Conservation (phyloP, 2,888 invertebrate species). For the Folsomia manolachei region DNA sequence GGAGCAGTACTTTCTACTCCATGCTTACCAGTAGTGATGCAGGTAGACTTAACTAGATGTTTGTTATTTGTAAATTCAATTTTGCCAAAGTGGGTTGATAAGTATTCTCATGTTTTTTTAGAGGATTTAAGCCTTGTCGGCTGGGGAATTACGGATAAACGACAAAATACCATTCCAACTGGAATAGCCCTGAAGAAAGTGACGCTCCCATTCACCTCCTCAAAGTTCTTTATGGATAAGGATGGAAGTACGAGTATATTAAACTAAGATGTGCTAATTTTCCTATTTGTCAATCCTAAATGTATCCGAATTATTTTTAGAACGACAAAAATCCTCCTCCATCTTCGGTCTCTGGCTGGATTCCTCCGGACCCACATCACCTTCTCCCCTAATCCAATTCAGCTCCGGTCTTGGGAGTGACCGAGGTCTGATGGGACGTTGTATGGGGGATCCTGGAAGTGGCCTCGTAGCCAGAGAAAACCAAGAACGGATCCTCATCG, state of each 20-base stretch:
- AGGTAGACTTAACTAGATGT: neutral
- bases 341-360: neutral
- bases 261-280: neutral
- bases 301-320: too few species aligned
- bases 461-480: neutral
- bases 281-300: neutral
- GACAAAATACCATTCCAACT: constrained; percentile 14
- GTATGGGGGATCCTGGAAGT: constrained; percentile 11
- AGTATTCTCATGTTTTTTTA: neutral
- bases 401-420: constrained; percentile 9
- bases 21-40: neutral
- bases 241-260: neutral
- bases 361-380: neutral
- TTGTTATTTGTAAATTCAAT: neutral
- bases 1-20: neutral
- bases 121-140: neutral
- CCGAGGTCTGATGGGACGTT: constrained; percentile 12
- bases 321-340: neutral
- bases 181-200: constrained; percentile 2
- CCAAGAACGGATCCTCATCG: neutral
- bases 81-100: too few species aligned
- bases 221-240: neutral
- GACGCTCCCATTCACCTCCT: neutral
- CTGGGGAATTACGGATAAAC: constrained; percentile 13
- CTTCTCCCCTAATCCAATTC: too few species aligned